Percentiles rank a stretch among this genome's conserved stretches.
phyloP scores from a whole-genome alignment of 2,113 vertebrate genomes.

The Myxocyprinus asiaticus region DNA sequence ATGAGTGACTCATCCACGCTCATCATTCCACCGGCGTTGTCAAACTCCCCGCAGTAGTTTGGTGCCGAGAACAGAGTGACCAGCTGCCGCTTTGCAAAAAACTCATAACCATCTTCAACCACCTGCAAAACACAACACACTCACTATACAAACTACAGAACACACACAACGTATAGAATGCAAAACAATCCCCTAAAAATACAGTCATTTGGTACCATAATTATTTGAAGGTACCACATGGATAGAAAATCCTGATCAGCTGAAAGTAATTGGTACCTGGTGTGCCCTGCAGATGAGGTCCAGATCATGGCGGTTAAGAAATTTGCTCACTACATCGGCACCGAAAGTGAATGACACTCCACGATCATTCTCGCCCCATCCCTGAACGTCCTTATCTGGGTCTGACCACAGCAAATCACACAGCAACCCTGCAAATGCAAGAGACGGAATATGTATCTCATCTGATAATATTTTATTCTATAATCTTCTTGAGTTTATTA shows the following conservation, averaged over 20 bases:
- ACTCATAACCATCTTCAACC: slow-evolving; percentile 89
- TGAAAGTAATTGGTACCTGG: slow-evolving; percentile 78
- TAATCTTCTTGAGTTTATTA: background rate
- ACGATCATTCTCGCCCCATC: slow-evolving; percentile 98
- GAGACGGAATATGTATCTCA: slow-evolving; percentile 12
- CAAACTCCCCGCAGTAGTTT: slow-evolving; percentile 89
- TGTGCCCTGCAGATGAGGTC: slow-evolving; percentile 99
- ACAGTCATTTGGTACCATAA: background rate
- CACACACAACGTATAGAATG: slow-evolving; percentile 48
- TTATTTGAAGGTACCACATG: background rate
- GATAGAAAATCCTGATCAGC: background rate
- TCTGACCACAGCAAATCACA: slow-evolving; percentile 98
- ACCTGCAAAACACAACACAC: slow-evolving; percentile 66
- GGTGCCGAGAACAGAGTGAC: slow-evolving; percentile 89
- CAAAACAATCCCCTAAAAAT: background rate
- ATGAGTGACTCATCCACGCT: slow-evolving; percentile 90
- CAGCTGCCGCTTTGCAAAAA: slow-evolving; percentile 89
- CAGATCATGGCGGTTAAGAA: slow-evolving; percentile 97
- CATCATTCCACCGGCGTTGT: slow-evolving; percentile 91
- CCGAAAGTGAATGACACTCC: slow-evolving; percentile 98
- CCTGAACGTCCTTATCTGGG: slow-evolving; percentile 97
- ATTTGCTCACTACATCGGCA: slow-evolving; percentile 98
- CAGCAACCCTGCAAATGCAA: slow-evolving; percentile 82
- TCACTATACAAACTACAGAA: no score
- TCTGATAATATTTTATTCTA: background rate